Percentiles rank a stretch among this genome's conserved stretches.
Conservation (phyloP, 2,888 invertebrate species). For the Coenonympha arcania region DNA sequence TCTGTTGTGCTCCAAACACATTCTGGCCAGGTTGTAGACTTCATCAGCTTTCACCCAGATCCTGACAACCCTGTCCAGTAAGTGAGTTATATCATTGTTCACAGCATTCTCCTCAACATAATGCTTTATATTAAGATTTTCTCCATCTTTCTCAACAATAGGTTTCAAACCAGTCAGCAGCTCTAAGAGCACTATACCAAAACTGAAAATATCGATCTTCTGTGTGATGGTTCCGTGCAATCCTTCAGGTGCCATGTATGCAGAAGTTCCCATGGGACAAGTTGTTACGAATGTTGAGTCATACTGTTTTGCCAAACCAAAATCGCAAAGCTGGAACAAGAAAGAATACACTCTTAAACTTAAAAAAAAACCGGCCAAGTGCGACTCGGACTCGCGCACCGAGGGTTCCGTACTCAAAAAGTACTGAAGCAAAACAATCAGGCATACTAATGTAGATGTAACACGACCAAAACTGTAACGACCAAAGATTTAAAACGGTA, state of each 20-base stretch:
- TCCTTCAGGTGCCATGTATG: constrained; percentile 86
- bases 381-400: too few species aligned
- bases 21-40: constrained; percentile 70
- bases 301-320: constrained; percentile 79
- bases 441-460: too few species aligned
- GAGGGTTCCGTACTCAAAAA: too few species aligned
- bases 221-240: constrained; percentile 80
- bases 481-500: too few species aligned
- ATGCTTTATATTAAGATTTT: constrained; percentile 52
- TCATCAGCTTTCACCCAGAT: constrained; percentile 68
- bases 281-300: constrained; percentile 61
- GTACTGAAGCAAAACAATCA: too few species aligned
- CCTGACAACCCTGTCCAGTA: constrained; percentile 74
- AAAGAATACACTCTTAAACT: too few species aligned
- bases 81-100: constrained; percentile 62
- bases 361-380: too few species aligned
- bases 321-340: constrained; percentile 79
- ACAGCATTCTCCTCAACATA: constrained; percentile 71
- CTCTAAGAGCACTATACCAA: constrained; percentile 83
- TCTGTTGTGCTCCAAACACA: constrained; percentile 74
- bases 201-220: constrained; percentile 84
- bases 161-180: constrained; percentile 80
- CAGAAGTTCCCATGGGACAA: constrained; percentile 77
- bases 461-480: too few species aligned
- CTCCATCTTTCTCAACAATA: constrained; percentile 72